Conservation (phyloP, 2,797 vertebrate species). For the Poecilia wingei region DNA sequence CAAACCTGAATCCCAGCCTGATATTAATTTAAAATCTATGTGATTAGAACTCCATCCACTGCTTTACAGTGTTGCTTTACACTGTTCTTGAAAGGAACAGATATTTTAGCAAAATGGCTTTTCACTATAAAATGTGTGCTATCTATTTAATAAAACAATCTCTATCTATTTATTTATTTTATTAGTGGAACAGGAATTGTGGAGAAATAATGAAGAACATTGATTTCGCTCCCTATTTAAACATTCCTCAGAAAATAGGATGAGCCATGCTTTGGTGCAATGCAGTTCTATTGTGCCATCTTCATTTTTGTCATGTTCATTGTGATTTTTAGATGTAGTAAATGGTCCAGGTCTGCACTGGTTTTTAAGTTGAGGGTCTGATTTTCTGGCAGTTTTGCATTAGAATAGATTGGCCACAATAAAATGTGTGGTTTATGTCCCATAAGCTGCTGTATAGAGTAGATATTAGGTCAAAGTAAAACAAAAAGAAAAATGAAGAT, state of each 20-base stretch:
- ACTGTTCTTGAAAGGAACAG: background rate
- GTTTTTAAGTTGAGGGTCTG: background rate
- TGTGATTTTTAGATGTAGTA: background rate
- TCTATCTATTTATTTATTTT: background rate
- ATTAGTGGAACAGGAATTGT: background rate
- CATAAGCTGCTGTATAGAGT: background rate
- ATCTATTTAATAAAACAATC: background rate
- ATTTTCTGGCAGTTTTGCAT: background rate
- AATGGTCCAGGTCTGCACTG: background rate
- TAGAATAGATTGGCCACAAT: background rate
- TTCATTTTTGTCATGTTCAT: background rate
- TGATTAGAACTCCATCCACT: background rate
- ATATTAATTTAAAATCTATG: no score
- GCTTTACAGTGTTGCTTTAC: no score
- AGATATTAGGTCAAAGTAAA: background rate
- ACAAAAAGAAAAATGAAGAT: background rate
- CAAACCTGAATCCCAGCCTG: background rate
- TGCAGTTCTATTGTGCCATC: background rate
- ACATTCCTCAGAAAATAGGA: background rate
- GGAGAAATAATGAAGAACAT: background rate
- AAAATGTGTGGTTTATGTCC: background rate
- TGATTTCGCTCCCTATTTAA: background rate
- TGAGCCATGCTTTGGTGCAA: background rate
- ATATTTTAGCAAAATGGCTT: background rate
- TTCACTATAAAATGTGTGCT: background rate